These are phyloP conservation scores for Dendrocincla tyrannina DNA, from an alignment of 2,797 vertebrate genomes.

Conservation along the genomic window DNA sequence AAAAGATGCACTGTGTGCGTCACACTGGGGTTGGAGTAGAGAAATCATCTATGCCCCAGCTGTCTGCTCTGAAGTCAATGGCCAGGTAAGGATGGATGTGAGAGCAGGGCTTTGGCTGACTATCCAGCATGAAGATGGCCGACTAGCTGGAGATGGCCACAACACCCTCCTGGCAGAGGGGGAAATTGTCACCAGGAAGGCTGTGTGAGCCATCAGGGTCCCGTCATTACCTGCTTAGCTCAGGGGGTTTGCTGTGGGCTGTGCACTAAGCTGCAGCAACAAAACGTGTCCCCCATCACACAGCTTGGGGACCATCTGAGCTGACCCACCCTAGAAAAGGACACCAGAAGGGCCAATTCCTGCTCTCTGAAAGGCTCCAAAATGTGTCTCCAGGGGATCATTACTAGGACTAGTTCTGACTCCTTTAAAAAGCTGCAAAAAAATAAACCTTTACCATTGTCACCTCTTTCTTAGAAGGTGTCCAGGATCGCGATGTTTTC, in stretches of 20 bases:
- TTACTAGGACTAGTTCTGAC: neutral
- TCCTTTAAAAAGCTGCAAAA: conserved; percentile 1
- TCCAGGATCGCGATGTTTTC: neutral
- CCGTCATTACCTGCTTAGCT: neutral
- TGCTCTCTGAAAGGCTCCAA: neutral
- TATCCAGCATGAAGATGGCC: neutral
- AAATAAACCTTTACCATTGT: neutral
- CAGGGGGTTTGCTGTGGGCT: neutral
- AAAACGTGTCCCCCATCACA: neutral
- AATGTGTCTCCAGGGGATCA: neutral
- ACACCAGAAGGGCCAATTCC: neutral
- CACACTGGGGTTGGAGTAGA: neutral
- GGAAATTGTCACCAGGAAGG: neutral
- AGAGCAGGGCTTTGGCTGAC: neutral
- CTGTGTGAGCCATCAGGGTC: neutral
- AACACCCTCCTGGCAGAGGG: neutral
- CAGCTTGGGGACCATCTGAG: neutral
- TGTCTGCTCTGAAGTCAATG: neutral
- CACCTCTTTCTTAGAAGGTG: neutral
- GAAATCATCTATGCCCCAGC: neutral
- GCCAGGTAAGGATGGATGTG: neutral
- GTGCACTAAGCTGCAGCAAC: neutral
- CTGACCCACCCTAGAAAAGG: neutral
- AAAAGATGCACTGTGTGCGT: neutral
- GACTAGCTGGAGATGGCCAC: neutral